Evolutionary conservation across 1,140 invertebrate genomes (phyloP).

Genomic region (Parasteatoda tepidariorum): DNA sequence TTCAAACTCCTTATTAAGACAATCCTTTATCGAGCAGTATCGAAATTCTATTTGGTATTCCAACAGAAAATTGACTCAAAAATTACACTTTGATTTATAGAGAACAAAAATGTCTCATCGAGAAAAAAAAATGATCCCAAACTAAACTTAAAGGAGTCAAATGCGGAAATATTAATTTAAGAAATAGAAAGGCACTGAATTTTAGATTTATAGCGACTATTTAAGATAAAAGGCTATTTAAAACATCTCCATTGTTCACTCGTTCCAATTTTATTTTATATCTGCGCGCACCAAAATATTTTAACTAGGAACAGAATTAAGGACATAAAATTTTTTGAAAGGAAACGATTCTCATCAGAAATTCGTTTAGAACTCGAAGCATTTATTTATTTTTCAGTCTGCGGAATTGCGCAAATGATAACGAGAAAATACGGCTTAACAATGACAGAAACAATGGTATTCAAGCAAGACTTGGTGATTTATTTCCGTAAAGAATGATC

Average conservation of each 20-base stretch:
- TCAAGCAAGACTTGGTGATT: not conserved
- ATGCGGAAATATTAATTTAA: not conserved
- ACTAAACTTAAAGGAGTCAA: no score
- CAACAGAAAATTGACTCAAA: no score
- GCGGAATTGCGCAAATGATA: no score
- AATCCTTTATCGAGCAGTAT: no score
- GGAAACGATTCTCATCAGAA: slow-evolving; percentile 11
- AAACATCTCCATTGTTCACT: not conserved
- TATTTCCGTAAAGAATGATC: no score
- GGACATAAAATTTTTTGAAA: not conserved
- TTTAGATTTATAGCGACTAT: not conserved
- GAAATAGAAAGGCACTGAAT: not conserved
- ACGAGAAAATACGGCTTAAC: not conserved
- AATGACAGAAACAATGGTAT: slow-evolving; percentile 6
- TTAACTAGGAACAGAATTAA: not conserved
- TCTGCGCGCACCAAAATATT: not conserved
- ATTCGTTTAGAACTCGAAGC: not conserved
- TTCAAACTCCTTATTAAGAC: no score
- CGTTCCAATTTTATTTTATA: not conserved
- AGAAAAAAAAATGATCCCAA: no score
- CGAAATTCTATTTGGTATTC: no score
- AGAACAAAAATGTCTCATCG: no score
- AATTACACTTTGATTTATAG: no score
- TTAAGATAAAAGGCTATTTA: not conserved
- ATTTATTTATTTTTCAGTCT: no score